Conservation (phyloP, 2,113 vertebrate species). For the Casuarius casuarius region DNA sequence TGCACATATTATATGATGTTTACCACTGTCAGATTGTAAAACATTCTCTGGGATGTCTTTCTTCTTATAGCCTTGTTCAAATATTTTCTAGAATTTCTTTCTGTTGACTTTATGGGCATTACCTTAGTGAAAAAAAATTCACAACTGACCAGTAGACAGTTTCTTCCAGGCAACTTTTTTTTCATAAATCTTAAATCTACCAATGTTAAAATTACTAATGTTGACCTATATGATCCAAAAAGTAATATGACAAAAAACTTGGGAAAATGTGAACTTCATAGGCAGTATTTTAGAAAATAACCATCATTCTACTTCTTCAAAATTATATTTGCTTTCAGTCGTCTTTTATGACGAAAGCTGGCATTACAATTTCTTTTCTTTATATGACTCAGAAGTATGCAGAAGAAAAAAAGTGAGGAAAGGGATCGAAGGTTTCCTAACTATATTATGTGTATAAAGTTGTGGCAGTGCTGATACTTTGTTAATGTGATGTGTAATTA, state of each 20-base stretch:
- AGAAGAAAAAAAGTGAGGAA: neutral
- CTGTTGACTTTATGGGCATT: neutral
- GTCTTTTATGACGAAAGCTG: neutral
- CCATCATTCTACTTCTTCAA: neutral
- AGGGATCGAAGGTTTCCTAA: neutral
- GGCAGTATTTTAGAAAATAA: neutral
- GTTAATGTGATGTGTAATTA: neutral
- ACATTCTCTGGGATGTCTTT: neutral
- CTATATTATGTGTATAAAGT: neutral
- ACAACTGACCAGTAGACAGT: neutral
- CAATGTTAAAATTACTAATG: neutral
- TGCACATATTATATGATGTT: neutral
- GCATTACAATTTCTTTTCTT: neutral
- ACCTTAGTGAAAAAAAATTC: neutral
- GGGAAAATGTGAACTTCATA: neutral
- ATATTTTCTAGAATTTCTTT: neutral
- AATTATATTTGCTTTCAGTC: neutral
- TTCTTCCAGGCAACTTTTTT: neutral
- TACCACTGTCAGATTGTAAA: neutral
- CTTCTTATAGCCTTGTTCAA: neutral
- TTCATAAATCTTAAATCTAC: neutral
- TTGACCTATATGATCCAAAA: neutral
- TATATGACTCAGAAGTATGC: neutral
- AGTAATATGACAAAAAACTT: neutral
- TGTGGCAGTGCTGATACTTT: neutral